Conservation (phyloP, 2,113 vertebrate genomes). For the Eptesicus fuscus region DNA sequence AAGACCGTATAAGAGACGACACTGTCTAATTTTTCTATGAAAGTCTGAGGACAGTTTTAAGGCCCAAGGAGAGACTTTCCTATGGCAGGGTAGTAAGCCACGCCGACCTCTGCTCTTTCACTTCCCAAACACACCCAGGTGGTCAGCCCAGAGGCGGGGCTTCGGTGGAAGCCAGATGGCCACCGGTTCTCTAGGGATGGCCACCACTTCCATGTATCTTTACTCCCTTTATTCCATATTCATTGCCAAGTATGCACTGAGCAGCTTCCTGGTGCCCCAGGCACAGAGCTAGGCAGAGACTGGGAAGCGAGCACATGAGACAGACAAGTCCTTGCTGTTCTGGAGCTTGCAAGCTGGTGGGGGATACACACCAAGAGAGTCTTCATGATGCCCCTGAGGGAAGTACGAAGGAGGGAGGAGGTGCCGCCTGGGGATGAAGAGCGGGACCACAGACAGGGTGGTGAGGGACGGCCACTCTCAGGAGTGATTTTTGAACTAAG, state of each 20-base stretch:
- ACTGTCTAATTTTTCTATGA: neutral
- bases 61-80: neutral
- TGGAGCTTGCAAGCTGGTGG: neutral
- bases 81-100: rapidly evolving
- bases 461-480: too few relatives aligned
- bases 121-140: neutral
- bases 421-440: neutral
- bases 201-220: too few relatives aligned
- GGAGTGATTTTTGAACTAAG: neutral
- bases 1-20: neutral
- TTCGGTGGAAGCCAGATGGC: neutral
- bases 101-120: neutral
- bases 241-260: neutral
- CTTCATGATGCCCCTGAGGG: neutral
- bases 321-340: neutral
- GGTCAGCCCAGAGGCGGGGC: neutral
- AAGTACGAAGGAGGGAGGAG: neutral
- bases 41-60: neutral
- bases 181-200: neutral
- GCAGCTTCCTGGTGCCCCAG: neutral
- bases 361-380: neutral
- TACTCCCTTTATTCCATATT: too few relatives aligned
- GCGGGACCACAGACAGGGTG: neutral
- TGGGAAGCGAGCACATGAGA: neutral
- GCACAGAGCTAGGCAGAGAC: neutral